phyloP scores from a whole-genome alignment of 2,888 invertebrate species.

The Luperina nickerlii region DNA sequence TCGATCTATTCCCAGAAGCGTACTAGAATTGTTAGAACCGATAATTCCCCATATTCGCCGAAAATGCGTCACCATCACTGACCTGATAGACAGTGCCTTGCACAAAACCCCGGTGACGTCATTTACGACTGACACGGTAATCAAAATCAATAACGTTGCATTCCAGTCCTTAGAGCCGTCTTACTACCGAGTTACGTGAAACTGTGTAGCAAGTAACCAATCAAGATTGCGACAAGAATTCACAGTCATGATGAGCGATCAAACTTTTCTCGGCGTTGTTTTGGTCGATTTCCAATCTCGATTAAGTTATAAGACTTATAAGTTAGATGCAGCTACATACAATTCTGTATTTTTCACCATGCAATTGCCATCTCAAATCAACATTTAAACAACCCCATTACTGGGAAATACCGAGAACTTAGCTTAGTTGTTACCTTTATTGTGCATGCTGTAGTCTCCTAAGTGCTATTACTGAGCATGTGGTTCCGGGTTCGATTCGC shows the following conservation, averaged over 20 bases:
- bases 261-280: background rate
- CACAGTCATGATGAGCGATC: conserved; percentile 11
- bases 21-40: conserved; percentile 7
- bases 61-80: conserved; percentile 37
- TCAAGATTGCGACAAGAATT: conserved; percentile 27
- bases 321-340: background rate
- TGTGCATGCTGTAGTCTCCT: background rate
- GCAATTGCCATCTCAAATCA: background rate
- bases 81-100: background rate
- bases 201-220: conserved; percentile 6
- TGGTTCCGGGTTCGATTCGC: background rate
- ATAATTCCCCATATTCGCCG: conserved; percentile 10
- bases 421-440: background rate
- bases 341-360: background rate
- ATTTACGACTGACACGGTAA: conserved; percentile 45
- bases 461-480: background rate
- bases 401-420: background rate
- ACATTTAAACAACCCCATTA: background rate
- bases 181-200: conserved; percentile 13
- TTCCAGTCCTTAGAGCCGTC: conserved; percentile 40
- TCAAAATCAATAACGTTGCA: conserved; percentile 60
- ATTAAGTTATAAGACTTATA: background rate
- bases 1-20: conserved; percentile 31
- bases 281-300: background rate
- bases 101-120: conserved; percentile 53